Base-by-base conservation (phyloP, 1,140 invertebrate species). In the Elysia chlorotica region DNA sequence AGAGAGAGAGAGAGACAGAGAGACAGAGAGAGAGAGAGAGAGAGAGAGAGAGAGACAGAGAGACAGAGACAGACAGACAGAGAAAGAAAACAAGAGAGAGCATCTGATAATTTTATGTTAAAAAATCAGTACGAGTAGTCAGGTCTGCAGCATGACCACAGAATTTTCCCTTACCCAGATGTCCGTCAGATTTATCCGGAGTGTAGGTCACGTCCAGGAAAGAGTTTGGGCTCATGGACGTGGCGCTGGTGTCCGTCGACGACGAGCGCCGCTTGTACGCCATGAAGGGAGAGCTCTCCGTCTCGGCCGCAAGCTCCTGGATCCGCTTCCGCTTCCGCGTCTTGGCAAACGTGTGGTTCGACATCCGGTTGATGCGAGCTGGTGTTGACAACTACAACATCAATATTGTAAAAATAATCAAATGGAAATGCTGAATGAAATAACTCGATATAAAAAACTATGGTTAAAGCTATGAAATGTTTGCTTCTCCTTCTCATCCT, bases 141-240 rank as follows among this genome's bases (percentile, higher is more conserved):
- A n/a, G n/a, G n/a, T n/a, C n/a, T n/a, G n/a, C n/a, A n/a, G n/a
- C n/a, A n/a, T n/a, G n/a, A n/a, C n/a, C n/a, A n/a, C n/a, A n/a
- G n/a, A n/a, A n/a, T n/a, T n/a, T n/a, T n/a, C n/a, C 65, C 37
- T 74, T 78, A 79, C 76, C 31, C 74, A 70, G 1, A 72, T 77
- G 61, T 76, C 71, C 33, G 66, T 83, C 82, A 19, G 79, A 82
- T 57, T 81, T 83, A 73, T 83, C 80, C 6, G 81, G 84, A 37
- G 81, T 83, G 67, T 80, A 82, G 4, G 85, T 84, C 5, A 92
- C 93, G 83, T 96, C 95, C 35, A 96, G 89, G 85, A 96, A 94
- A 77, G 94, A 95, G 59, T 93, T 93, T 76, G 93, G 94, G 23
- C 94, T 92, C 81, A 93, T 93, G n/a, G 95, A 89, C 36, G 93